phyloP scores from a whole-genome alignment of 1,140 invertebrate species.

The Drosophila melanogaster region Release_6_plus_ISO1_MT NT_033777.3:14932001-14932500 shows the following conservation, averaged over 20 bases:
- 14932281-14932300: conserved; percentile 29
- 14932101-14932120: conserved; percentile 31
- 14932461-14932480: conserved; percentile 68
- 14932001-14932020: conserved; percentile 38
- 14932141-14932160: conserved; percentile 30
- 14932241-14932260: conserved; percentile 16
- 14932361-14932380: conserved; percentile 79
- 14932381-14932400: conserved; percentile 49
- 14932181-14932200: conserved; percentile 49
- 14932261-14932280: conserved; percentile 28
- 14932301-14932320: conserved; percentile 10
- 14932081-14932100: conserved; percentile 9
- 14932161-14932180: conserved; percentile 37
- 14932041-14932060: conserved; percentile 12
- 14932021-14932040: conserved; percentile 43
- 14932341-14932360: conserved; percentile 80
- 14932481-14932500: conserved; percentile 59
- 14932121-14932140: conserved; percentile 24
- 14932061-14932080: conserved; percentile 18
- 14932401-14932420: conserved; percentile 30
- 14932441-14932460: conserved; percentile 50
- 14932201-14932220: conserved; percentile 73
- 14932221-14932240: conserved; percentile 36
- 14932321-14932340: conserved; percentile 44
- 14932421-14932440: conserved; percentile 6